Base-by-base conservation (phyloP, 2,888 invertebrate species). In the Hydropsyche betteni region DNA sequence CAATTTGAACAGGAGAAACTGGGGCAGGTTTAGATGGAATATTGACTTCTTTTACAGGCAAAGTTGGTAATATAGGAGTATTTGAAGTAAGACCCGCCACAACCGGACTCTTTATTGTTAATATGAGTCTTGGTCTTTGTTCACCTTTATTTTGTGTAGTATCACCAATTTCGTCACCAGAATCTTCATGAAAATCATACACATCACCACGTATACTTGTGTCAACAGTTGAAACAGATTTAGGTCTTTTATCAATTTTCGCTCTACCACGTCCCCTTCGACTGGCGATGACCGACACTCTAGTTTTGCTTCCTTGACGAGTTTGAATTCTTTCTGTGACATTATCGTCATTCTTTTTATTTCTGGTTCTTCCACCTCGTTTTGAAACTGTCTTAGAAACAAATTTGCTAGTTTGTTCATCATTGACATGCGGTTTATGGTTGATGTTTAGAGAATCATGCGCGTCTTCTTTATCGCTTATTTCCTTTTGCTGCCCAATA, bases 101-200 rank as follows among this genome's bases (percentile, higher is more conserved):
- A 5, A 87, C 86, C 0, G 93, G 91, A 79, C 91, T 92, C 83
- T 94, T 95, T 77, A 94, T 95, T 0, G 94, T 95, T 61, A 95
- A 86, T 80, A 95, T 94, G 68, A 94, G 85, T 55, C 95, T 88
- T 0, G 94, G 94, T 33, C 94, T 88, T 74, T 88, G 84, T 82
- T 90, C 90, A 64, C 83, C 84, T 81, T 86, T 88, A 80, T 83
- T 85, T 12, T 75, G 80, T 38, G 84, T 82, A 16, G 85, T 84
- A 64, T 84, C 82, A 51, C 86, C 83, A 12, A 86, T 88, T 82
- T 94, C 94, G 82, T 96, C 96, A 55, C 93, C 93, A 5, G 94
- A 94, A 83, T 96, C 96, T 82, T 96, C 96, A 80, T 94, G 92
- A 83, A 97, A 97, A 83, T 96, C 96, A 82, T 96, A 97, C 3